Evolutionary conservation across 2,888 invertebrate species (phyloP).

Genomic region (Epinotia ramella): DNA sequence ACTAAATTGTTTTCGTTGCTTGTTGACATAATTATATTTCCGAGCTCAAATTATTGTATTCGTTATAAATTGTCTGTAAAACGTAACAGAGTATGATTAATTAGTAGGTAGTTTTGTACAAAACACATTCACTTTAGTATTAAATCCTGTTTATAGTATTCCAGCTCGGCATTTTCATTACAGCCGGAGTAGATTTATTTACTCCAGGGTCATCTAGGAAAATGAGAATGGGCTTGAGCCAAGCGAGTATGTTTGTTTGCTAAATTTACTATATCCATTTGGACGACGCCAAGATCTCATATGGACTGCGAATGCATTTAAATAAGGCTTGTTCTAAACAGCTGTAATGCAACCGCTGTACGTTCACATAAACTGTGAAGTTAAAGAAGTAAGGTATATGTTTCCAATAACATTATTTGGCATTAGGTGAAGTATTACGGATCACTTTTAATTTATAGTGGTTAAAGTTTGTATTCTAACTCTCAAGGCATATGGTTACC

Average conservation of each 20-base stretch:
- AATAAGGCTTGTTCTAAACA: conserved; percentile 53
- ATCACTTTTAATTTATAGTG: too few species aligned
- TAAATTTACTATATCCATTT: conserved; percentile 65
- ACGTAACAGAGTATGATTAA: background rate
- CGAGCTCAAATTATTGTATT: too few species aligned
- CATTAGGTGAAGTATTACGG: too few species aligned
- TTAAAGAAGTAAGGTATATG: conserved; percentile 41
- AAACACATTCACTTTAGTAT: conserved; percentile 9
- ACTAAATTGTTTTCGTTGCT: too few species aligned
- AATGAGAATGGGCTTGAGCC: conserved; percentile 66
- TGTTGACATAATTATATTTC: too few species aligned
- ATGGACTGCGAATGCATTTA: conserved; percentile 53
- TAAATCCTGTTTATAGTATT: conserved; percentile 55
- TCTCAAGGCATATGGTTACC: too few species aligned
- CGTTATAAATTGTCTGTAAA: background rate
- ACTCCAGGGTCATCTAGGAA: conserved; percentile 69
- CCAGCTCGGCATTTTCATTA: conserved; percentile 68
- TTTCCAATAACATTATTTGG: background rate
- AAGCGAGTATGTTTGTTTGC: conserved; percentile 59
- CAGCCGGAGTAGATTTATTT: conserved; percentile 64
- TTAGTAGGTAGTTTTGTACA: background rate
- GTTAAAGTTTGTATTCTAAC: too few species aligned
- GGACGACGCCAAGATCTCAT: conserved; percentile 52
- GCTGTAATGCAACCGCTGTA: conserved; percentile 49
- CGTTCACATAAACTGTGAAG: conserved; percentile 52